Percentiles rank a stretch among this genome's conserved stretches.
Evolutionary conservation across 2,797 vertebrate species (phyloP).

Genomic region (Myotis myotis): DNA sequence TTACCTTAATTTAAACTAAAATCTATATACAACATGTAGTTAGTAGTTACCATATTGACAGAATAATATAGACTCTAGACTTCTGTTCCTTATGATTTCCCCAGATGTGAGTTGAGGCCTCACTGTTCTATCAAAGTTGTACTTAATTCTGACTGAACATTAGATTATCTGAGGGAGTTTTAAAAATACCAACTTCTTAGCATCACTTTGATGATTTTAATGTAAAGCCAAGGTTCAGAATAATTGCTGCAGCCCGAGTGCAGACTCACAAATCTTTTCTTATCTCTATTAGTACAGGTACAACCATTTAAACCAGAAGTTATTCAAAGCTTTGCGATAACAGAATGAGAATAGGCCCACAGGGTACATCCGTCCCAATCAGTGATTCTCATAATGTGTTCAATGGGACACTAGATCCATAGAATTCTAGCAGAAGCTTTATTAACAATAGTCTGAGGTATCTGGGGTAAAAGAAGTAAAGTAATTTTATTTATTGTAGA

Average conservation of each 20-base stretch:
- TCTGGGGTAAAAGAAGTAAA: not conserved
- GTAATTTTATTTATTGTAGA: not conserved
- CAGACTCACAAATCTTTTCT: not conserved
- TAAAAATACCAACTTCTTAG: not conserved
- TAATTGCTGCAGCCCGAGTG: not conserved
- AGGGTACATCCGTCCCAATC: not conserved
- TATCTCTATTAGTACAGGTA: not conserved
- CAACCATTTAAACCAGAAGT: constrained; percentile 10
- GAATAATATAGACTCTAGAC: not conserved
- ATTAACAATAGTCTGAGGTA: not conserved
- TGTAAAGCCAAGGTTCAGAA: not conserved
- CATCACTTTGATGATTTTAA: not conserved
- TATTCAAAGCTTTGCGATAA: not conserved
- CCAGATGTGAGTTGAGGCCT: not conserved
- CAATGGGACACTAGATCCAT: not conserved
- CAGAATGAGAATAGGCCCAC: not conserved
- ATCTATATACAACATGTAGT: not conserved
- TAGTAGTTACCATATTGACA: not conserved
- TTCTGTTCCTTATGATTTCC: not conserved
- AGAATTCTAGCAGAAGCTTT: not conserved
- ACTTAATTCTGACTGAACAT: not conserved
- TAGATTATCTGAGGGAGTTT: not conserved
- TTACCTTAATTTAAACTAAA: constrained; percentile 21
- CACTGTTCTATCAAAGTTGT: not conserved
- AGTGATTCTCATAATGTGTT: constrained; percentile 4